Base-by-base conservation (phyloP, 2,113 vertebrate species). In the Charadrius vociferus region DNA sequence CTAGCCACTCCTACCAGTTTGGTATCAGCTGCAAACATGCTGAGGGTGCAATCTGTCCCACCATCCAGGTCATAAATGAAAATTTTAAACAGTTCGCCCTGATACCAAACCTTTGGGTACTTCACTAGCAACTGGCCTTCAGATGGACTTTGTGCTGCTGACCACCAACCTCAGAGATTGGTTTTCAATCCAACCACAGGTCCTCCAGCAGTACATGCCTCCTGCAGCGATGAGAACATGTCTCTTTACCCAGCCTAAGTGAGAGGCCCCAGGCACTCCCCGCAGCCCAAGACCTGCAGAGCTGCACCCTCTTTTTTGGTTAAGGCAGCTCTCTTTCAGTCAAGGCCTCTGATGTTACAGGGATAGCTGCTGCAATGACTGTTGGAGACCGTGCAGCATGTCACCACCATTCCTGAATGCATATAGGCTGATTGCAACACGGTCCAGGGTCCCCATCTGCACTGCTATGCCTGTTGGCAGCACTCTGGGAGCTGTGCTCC, bases 21-120 rank as follows among this genome's bases (percentile, higher is more conserved):
- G 18, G 2, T 19, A 67, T 4, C 34, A 5, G 53, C 62, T 26
- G 43, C 1, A 4, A 45, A n/a, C 23, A 29, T 2, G 14, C 20
- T 0, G 0, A 17, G 14, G 7, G 20, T 10, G 7, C 52, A 43
- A 7, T 2, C 7, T 1, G 12, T 41, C 34, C 61, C 85, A 74
- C 7, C n/a, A 36, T 8, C 37, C 41, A 65, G 18, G 29, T 27
- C 68, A 68, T 21, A 4, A 19, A 41, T 1, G 3, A 65, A 49
- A 55, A 30, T 4, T 41, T 41, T 30, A 7, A 55, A 81, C 24
- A 39, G 49, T 4, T 18, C 45, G 22, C 30, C 20, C 17, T 1
- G 5, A 22, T 13, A 67, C 10, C 58, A 66, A 75, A 83, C 18
- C 12, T 55, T 29, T 22, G 12, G 23, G 41, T 52, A 56, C 10